A percentile compares a stretch with the other conserved stretches of the same genome.
These are phyloP conservation scores for Bryconaethiops microstoma DNA, from an alignment of 2,797 vertebrate species.

Conservation along the genomic window DNA sequence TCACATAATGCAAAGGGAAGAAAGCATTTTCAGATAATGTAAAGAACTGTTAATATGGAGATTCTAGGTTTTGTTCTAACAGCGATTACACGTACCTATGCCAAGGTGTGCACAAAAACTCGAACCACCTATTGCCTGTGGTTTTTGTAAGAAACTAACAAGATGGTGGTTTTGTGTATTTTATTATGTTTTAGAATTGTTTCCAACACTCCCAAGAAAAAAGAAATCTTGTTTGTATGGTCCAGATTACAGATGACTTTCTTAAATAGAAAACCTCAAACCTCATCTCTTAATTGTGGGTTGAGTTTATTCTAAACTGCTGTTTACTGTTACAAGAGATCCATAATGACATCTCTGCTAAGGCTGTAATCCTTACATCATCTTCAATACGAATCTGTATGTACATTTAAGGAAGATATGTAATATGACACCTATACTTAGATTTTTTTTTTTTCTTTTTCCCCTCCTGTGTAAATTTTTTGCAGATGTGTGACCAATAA, in stretches of 20 bases:
- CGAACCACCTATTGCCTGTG: not conserved
- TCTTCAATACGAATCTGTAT: not conserved
- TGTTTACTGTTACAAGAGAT: not conserved
- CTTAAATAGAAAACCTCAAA: not conserved
- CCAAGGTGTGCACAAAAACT: not conserved
- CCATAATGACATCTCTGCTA: not conserved
- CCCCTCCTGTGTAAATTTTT: not conserved
- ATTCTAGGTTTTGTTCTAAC: not conserved
- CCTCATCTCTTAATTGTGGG: not conserved
- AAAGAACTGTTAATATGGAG: not conserved
- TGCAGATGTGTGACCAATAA: not conserved
- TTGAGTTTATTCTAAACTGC: not conserved
- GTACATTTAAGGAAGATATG: too few species aligned
- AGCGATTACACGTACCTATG: not conserved
- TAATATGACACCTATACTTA: not conserved
- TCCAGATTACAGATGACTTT: not conserved
- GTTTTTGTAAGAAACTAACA: not conserved
- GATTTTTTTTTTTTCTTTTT: not conserved
- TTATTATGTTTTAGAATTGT: not conserved
- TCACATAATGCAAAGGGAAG: not conserved
- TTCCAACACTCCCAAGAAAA: not conserved
- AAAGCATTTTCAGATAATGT: not conserved
- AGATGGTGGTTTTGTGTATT: conserved; percentile 15
- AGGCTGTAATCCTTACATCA: not conserved
- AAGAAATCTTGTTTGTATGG: not conserved